phyloP scores from a whole-genome alignment of 2,888 invertebrate species.

The Resseliella maxima region DNA sequence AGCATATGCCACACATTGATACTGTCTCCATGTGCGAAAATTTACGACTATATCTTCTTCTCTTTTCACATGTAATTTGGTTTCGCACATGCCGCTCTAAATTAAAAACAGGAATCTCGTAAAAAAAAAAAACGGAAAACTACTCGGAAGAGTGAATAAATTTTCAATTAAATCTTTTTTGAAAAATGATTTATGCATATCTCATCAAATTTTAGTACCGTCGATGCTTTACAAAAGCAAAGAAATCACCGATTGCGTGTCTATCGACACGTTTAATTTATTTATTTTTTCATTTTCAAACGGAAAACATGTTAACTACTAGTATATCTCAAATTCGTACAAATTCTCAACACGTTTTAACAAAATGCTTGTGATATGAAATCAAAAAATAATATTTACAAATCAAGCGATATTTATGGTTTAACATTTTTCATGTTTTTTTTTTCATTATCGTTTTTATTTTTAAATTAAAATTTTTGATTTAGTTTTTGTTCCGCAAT shows the following conservation, averaged over 20 bases:
- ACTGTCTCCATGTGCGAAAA: background rate
- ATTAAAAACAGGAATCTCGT: background rate
- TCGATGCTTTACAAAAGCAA: background rate
- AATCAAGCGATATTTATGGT: too few relatives aligned
- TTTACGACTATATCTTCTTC: background rate
- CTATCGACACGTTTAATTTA: background rate
- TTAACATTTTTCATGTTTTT: too few relatives aligned
- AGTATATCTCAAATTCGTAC: too few relatives aligned
- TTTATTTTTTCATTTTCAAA: background rate
- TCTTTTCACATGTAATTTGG: too few relatives aligned
- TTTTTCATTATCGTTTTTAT: too few relatives aligned
- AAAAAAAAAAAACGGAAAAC: too few relatives aligned
- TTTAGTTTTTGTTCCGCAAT: too few relatives aligned
- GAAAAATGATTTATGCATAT: background rate
- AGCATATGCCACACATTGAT: background rate
- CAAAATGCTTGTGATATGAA: too few relatives aligned
- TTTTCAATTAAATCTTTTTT: background rate
- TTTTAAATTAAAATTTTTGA: too few relatives aligned
- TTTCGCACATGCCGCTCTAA: background rate
- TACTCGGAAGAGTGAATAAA: background rate
- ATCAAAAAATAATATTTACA: background rate
- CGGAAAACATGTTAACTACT: too few relatives aligned
- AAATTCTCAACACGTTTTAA: too few relatives aligned
- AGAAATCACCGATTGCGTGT: background rate
- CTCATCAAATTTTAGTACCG: background rate